Base-by-base conservation (phyloP, 2,888 invertebrate genomes). In the Orthosia cruda region DNA sequence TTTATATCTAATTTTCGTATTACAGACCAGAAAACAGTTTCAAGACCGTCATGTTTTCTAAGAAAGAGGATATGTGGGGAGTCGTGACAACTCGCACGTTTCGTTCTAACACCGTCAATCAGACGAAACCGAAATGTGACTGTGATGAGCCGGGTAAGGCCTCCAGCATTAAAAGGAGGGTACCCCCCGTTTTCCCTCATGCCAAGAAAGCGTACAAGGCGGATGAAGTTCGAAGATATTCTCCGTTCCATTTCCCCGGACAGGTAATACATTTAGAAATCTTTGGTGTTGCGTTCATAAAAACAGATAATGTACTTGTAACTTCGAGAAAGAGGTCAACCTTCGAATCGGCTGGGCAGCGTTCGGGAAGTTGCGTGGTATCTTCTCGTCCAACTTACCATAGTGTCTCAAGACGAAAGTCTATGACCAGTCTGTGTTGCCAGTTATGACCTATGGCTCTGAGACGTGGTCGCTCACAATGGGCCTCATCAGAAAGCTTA, bases 161-260 rank as follows among this genome's bases (percentile, higher is more conserved):
- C 71, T 83, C 15, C 81, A 89, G 86, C 69, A 76, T 71, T 9
- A 47, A 89, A 0, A 89, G 83, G 70, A 94, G 89, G 69, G 62
- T 77, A 2, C 92, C 91, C 0, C 89, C 89, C 0, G 81, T 93
- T 0, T 89, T 89, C 0, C 88, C 86, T 2, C 95, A 95, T 69
- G 92, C 86, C 0, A 73, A 65, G 45, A 89, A 87, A 71, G 63
- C 89, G 3, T 92, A 81, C 49, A 89, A 89, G 81, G 69, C 82
- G 4, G 89, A 91, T 0, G 93, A 93, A 54, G 81, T 83, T 3
- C 88, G 95, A 65, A 92, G 83, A 67, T 96, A 94, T 74, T 96
- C 96, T 1, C 96, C 96, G 2, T 95, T 95, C 77, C 92, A 95
- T 83, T 90, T 58, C 57, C 91, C 91, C 5, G 92, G 92, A 0